phyloP scores from a whole-genome alignment of 2,113 vertebrate genomes.

The Zapus hudsonius region DNA sequence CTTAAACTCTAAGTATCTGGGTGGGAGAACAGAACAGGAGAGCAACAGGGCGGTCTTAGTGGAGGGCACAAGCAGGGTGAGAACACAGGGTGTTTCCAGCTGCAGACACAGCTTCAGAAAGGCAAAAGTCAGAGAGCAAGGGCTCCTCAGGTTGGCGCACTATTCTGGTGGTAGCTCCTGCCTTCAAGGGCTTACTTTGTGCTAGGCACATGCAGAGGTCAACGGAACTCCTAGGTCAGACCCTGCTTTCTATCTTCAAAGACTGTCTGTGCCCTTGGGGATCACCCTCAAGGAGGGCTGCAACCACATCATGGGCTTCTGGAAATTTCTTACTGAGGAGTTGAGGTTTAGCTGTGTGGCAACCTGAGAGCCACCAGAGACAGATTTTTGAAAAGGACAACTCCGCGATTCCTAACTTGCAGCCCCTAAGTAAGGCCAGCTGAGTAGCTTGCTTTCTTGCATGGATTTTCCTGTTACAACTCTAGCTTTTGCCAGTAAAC shows the following conservation, averaged over 20 bases:
- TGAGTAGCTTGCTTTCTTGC: background rate
- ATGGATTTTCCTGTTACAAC: background rate
- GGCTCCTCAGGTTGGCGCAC: background rate
- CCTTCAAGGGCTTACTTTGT: background rate
- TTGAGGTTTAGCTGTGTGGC: background rate
- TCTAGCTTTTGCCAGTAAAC: background rate
- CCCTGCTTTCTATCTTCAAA: background rate
- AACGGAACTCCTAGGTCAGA: background rate
- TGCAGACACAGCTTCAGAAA: no score
- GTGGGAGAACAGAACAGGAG: background rate
- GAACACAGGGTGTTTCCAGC: background rate
- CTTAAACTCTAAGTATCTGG: background rate
- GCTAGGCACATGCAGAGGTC: background rate
- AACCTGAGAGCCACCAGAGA: no score
- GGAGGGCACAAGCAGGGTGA: no score
- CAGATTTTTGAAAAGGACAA: background rate
- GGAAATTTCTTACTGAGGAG: background rate
- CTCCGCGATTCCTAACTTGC: background rate
- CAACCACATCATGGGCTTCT: background rate
- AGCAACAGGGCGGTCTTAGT: background rate
- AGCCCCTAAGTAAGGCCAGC: no score
- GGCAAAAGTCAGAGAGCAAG: background rate
- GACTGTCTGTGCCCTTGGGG: background rate
- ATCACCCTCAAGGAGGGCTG: background rate
- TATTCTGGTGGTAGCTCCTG: background rate